These are phyloP conservation scores for Microctonus hyperodae DNA, from an alignment of 2,888 invertebrate genomes.

Conservation along the genomic window DNA sequence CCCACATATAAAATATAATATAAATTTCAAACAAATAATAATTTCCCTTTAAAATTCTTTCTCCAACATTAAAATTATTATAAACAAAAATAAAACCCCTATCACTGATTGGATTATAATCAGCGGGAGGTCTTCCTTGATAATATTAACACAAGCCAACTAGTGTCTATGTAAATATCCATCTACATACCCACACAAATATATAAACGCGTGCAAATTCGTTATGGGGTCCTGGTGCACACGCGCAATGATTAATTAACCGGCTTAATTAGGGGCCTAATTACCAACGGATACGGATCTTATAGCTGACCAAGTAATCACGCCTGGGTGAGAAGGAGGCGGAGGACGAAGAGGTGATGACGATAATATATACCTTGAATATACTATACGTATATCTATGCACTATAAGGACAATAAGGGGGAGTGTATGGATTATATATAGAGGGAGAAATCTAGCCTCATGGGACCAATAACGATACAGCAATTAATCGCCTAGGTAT, in stretches of 20 bases:
- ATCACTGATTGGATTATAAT: not conserved
- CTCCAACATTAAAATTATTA: not conserved
- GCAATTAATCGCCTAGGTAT: slow-evolving; percentile 25
- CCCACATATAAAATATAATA: not conserved
- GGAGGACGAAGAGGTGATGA: slow-evolving; percentile 1
- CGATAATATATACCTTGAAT: slow-evolving; percentile 12
- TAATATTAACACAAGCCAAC: slow-evolving; percentile 18
- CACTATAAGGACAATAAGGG: not conserved
- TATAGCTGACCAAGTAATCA: slow-evolving; percentile 30
- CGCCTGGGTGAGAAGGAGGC: slow-evolving; percentile 30
- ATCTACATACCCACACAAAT: not conserved
- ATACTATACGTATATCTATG: not conserved
- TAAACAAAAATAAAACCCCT: not conserved
- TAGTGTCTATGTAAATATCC: not conserved
- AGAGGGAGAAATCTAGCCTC: slow-evolving; percentile 7
- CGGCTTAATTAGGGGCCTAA: slow-evolving; percentile 47
- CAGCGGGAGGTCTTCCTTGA: not conserved
- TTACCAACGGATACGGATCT: slow-evolving; percentile 48
- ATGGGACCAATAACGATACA: slow-evolving; percentile 27
- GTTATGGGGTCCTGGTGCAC: slow-evolving; percentile 26
- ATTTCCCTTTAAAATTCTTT: not conserved
- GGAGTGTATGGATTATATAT: not conserved
- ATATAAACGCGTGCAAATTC: not conserved
- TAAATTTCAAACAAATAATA: not conserved
- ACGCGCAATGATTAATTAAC: slow-evolving; percentile 45